Percentiles rank a stretch among this genome's conserved stretches.
Evolutionary conservation across 37 sponge, comb jelly and placozoan genomes (phyloP).

Genomic region (Diacarnus erythraeanus): DNA sequence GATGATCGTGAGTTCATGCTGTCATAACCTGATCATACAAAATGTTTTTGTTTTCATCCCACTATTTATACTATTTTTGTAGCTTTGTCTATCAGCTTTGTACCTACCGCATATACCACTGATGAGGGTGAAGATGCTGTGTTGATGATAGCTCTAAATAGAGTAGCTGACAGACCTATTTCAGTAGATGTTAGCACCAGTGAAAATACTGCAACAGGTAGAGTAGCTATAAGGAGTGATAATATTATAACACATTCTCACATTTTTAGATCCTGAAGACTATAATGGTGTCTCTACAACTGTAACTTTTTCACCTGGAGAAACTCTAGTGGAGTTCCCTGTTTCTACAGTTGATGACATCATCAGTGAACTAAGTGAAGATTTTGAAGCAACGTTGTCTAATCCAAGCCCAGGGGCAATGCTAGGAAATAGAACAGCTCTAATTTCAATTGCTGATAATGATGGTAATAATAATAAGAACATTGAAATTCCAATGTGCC

Average conservation of each 20-base stretch:
- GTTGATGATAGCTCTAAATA: conserved; percentile 4
- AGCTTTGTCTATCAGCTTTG: not conserved
- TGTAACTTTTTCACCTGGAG: conserved; percentile 17
- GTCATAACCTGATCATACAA: too few relatives aligned
- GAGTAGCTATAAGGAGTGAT: too few relatives aligned
- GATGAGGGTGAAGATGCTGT: conserved; percentile 5
- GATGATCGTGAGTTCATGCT: conserved; percentile 36
- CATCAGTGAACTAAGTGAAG: conserved; percentile 21
- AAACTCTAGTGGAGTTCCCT: not conserved
- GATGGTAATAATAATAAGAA: too few relatives aligned
- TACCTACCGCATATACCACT: conserved; percentile 11
- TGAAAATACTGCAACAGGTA: conserved; percentile 1
- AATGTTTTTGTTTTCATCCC: too few relatives aligned
- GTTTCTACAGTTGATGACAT: conserved; percentile 36
- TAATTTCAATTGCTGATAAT: too few relatives aligned
- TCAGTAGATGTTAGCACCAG: not conserved
- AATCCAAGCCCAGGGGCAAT: not conserved
- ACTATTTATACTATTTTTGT: too few relatives aligned
- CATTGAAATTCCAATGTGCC: too few relatives aligned
- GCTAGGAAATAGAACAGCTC: too few relatives aligned
- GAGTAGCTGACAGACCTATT: not conserved
- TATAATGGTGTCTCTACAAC: conserved; percentile 3
- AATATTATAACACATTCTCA: too few relatives aligned
- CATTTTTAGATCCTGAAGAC: conserved; percentile 25
- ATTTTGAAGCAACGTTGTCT: not conserved